These are phyloP conservation scores for Cryptomyrus ogoouensis DNA, from an alignment of 2,113 vertebrate species.

Conservation along the genomic window DNA sequence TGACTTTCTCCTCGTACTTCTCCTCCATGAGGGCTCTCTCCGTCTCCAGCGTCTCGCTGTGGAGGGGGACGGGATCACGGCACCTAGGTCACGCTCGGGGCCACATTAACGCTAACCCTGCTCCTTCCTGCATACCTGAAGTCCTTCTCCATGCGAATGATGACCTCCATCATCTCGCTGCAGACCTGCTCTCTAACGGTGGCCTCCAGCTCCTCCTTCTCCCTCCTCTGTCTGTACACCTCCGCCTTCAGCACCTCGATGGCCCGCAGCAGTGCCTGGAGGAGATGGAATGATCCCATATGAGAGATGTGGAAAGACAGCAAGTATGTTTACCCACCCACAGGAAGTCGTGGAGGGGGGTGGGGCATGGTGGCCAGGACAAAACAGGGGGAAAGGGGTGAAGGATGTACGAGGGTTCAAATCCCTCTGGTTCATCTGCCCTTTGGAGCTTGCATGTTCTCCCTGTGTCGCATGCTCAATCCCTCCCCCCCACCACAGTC, in stretches of 20 bases:
- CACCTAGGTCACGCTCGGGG: neutral
- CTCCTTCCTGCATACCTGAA: slow-evolving; percentile 65
- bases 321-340: neutral
- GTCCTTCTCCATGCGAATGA: slow-evolving; percentile 72
- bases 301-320: neutral
- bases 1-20: slow-evolving; percentile 74
- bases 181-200: slow-evolving; percentile 83
- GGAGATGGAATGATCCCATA: neutral
- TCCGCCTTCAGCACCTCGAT: slow-evolving; percentile 75
- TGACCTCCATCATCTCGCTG: slow-evolving; percentile 81
- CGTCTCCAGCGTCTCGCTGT: slow-evolving; percentile 74
- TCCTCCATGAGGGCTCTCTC: slow-evolving; percentile 77
- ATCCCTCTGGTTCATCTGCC: neutral
- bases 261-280: slow-evolving; percentile 71
- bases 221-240: slow-evolving; percentile 72
- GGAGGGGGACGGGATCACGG: neutral
- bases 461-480: neutral
- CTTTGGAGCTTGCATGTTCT: neutral
- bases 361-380: neutral
- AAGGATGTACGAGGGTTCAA: neutral
- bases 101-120: neutral
- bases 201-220: slow-evolving; percentile 74
- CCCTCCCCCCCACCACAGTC: neutral
- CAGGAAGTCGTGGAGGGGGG: neutral
- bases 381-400: no score